Conservation (phyloP, 2,888 invertebrate genomes). For the Polymixis lichenea region DNA sequence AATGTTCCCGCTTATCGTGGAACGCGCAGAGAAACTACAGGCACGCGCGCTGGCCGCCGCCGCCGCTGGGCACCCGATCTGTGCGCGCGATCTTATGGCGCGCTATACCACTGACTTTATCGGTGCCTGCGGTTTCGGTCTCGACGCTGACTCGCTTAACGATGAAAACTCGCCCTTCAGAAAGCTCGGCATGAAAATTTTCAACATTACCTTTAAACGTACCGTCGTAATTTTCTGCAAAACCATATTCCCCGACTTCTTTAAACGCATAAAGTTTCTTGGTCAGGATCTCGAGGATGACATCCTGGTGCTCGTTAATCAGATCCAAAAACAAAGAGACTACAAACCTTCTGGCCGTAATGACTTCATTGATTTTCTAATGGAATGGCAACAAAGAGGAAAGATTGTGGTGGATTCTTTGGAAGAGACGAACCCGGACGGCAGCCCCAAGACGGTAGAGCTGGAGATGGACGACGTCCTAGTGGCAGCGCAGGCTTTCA, state of each 20-base stretch:
- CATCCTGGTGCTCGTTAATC: slow-evolving; percentile 67
- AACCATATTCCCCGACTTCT: slow-evolving; percentile 73
- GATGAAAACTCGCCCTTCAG: slow-evolving; percentile 78
- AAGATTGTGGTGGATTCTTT: slow-evolving; percentile 73
- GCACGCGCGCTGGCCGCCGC: slow-evolving; percentile 65
- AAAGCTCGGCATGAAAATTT: slow-evolving; percentile 75
- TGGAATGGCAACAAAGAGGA: slow-evolving; percentile 75
- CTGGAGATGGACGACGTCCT: slow-evolving; percentile 75
- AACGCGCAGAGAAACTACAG: slow-evolving; percentile 77
- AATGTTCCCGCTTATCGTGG: slow-evolving; percentile 81
- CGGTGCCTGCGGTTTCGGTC: slow-evolving; percentile 81
- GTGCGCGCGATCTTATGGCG: slow-evolving; percentile 82
- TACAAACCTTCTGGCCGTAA: slow-evolving; percentile 76
- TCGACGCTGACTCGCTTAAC: slow-evolving; percentile 77
- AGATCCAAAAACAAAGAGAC: slow-evolving; percentile 71
- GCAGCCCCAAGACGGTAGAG: slow-evolving; percentile 66
- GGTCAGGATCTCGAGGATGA: slow-evolving; percentile 75
- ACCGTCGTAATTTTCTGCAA: slow-evolving; percentile 69
- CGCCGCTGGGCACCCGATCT: slow-evolving; percentile 65
- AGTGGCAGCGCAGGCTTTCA: slow-evolving; percentile 79
- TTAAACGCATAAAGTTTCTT: slow-evolving; percentile 71
- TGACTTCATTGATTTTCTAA: slow-evolving; percentile 77
- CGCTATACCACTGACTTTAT: slow-evolving; percentile 83
- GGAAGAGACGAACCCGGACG: slow-evolving; percentile 70
- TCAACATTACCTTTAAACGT: slow-evolving; percentile 66